Conservation (phyloP, 2,113 vertebrate genomes). For the Prionailurus bengalensis region DNA sequence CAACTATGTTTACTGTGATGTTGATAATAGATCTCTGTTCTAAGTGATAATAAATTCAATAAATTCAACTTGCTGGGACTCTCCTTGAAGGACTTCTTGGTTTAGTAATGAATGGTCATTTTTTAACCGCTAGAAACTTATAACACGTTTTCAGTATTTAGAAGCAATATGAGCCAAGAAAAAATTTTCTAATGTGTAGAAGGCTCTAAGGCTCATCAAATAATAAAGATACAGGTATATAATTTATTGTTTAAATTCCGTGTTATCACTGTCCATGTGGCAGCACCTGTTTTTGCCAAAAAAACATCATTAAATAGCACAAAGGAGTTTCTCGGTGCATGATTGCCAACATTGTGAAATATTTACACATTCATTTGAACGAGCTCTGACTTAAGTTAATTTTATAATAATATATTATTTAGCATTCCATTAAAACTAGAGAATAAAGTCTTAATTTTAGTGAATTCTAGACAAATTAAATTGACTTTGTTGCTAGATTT, state of each 20-base stretch:
- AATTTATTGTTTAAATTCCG: slow-evolving; percentile 26
- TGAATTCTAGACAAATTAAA: neutral
- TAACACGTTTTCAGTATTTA: neutral
- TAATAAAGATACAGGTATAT: neutral
- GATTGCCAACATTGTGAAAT: neutral
- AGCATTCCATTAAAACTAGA: neutral
- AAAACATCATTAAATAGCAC: slow-evolving; percentile 15
- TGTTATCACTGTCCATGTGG: neutral
- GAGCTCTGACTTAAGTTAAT: neutral
- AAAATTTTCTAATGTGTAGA: neutral
- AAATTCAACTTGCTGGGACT: neutral
- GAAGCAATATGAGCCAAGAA: slow-evolving; percentile 13
- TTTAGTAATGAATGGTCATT: slow-evolving; percentile 34
- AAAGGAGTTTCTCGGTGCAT: slow-evolving; percentile 33
- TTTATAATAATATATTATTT: slow-evolving; percentile 14
- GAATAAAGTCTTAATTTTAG: slow-evolving; percentile 19
- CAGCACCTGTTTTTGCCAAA: neutral
- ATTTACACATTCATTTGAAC: slow-evolving; percentile 36
- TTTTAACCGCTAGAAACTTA: neutral
- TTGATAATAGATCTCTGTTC: neutral
- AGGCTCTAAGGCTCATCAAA: neutral
- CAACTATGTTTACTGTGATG: neutral
- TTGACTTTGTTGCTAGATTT: neutral
- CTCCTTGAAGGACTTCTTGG: neutral
- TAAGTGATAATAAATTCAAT: slow-evolving; percentile 1